Percentiles rank a stretch among this genome's conserved stretches.
Evolutionary conservation across 37 sponge, comb jelly and placozoan species (phyloP).

Genomic region (Mnemiopsis leidyi): DNA sequence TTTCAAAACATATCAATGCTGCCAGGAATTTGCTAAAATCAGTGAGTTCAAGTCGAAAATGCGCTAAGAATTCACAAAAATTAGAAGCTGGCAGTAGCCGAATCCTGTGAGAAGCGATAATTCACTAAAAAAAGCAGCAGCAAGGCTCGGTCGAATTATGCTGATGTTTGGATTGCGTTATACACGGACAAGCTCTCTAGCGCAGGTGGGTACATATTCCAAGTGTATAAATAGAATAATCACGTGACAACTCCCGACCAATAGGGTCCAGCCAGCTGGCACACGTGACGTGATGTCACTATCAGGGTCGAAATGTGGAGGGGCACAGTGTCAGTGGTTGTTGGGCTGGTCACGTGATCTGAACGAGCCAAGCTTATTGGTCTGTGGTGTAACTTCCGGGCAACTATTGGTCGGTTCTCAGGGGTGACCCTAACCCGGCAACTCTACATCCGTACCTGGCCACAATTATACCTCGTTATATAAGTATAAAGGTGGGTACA

Average conservation of each 20-base stretch:
- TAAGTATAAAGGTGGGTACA: no score
- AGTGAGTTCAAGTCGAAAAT: neutral
- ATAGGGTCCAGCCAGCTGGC: neutral
- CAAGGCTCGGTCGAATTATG: neutral
- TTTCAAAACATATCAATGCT: neutral
- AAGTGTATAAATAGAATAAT: neutral
- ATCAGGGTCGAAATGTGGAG: neutral
- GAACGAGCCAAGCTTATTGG: neutral
- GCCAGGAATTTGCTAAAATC: neutral
- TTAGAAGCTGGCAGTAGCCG: neutral
- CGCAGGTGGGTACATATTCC: neutral
- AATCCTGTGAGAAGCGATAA: no score
- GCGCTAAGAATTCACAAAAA: neutral
- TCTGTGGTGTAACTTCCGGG: neutral
- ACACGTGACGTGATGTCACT: neutral
- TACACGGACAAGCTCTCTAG: neutral
- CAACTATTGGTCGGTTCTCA: neutral
- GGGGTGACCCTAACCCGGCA: neutral
- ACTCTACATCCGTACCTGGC: neutral
- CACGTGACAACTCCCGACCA: neutral
- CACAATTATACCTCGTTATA: neutral
- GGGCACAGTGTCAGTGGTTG: neutral
- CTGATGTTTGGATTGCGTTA: neutral
- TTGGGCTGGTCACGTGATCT: neutral
- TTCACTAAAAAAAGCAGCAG: no score